Conservation (phyloP, 1,140 invertebrate species). For the Leucophenga varia region DNA sequence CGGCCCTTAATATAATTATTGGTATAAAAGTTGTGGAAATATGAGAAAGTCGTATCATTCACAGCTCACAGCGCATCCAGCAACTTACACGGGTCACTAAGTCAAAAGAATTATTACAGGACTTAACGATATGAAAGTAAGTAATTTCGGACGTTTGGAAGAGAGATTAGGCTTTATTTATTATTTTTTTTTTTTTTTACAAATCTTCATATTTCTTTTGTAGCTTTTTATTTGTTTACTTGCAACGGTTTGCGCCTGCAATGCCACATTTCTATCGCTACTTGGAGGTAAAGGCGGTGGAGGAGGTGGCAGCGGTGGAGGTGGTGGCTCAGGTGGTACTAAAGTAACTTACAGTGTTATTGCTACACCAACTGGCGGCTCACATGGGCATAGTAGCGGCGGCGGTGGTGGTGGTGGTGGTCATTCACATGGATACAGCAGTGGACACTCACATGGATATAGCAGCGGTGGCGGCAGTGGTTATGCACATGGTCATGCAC, state of each 20-base stretch:
- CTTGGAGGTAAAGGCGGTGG: slow-evolving; percentile 25
- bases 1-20: too few species aligned
- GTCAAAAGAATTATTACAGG: slow-evolving; percentile 3
- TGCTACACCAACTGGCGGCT: slow-evolving; percentile 25
- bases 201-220: slow-evolving; percentile 8
- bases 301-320: slow-evolving; percentile 14
- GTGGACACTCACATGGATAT: slow-evolving; percentile 16
- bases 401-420: slow-evolving; percentile 9
- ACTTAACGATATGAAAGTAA: slow-evolving; percentile 37
- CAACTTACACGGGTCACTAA: slow-evolving; percentile 21
- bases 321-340: slow-evolving; percentile 15
- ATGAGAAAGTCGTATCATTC: slow-evolving; percentile 41
- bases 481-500: slow-evolving; percentile 13
- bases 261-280: slow-evolving; percentile 43
- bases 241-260: slow-evolving; percentile 36
- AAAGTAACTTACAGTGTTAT: slow-evolving; percentile 41
- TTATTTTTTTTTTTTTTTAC: slow-evolving; percentile 15
- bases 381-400: slow-evolving; percentile 1
- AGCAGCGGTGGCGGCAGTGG: slow-evolving; percentile 5
- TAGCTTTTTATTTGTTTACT: slow-evolving; percentile 44
- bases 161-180: background rate
- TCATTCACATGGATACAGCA: background rate
- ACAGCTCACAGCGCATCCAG: slow-evolving; percentile 25
- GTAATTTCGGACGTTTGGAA: slow-evolving; percentile 8
- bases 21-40: slow-evolving; percentile 38